phyloP scores from a whole-genome alignment of 30 jellyfish, hydroid and myxozoan species.

The Clytia hemisphaerica region DNA sequence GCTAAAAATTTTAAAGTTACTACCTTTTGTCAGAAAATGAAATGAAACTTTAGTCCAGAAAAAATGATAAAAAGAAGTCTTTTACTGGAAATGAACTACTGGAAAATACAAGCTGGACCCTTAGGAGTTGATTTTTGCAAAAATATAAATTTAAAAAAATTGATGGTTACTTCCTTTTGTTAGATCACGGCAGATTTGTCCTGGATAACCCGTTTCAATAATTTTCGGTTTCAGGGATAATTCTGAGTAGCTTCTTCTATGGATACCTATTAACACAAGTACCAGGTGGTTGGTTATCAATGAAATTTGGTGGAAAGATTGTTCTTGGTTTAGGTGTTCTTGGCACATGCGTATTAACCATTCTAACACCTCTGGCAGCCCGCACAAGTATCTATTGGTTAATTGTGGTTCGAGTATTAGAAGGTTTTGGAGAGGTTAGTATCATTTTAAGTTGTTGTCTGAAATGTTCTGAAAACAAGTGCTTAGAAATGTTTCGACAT shows the following conservation, averaged over 20 bases:
- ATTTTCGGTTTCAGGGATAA: conserved; percentile 67
- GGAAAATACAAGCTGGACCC: too few relatives aligned
- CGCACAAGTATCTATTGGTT: conserved; percentile 38
- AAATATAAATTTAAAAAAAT: too few relatives aligned
- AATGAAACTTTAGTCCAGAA: too few relatives aligned
- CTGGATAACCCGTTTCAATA: too few relatives aligned
- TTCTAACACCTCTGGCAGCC: conserved; percentile 87
- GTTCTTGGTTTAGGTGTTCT: conserved; percentile 88
- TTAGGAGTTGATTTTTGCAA: too few relatives aligned
- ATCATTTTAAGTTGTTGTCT: neutral
- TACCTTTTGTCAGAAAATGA: too few relatives aligned
- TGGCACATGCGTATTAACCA: conserved; percentile 51
- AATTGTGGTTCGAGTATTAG: conserved; percentile 57
- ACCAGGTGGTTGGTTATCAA: conserved; percentile 76
- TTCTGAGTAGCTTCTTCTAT: conserved; percentile 82
- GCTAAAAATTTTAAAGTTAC: too few relatives aligned
- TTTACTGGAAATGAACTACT: too few relatives aligned
- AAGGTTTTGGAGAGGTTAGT: conserved; percentile 88
- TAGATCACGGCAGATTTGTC: too few relatives aligned
- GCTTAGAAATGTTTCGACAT: too few relatives aligned
- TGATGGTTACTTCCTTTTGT: neutral
- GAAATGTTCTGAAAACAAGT: too few relatives aligned
- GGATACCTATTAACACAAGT: conserved; percentile 78
- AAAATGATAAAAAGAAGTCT: too few relatives aligned
- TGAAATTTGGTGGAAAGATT: conserved; percentile 66